Evolutionary conservation across 2,888 invertebrate species (phyloP).

Genomic region (Hemithea aestivaria): DNA sequence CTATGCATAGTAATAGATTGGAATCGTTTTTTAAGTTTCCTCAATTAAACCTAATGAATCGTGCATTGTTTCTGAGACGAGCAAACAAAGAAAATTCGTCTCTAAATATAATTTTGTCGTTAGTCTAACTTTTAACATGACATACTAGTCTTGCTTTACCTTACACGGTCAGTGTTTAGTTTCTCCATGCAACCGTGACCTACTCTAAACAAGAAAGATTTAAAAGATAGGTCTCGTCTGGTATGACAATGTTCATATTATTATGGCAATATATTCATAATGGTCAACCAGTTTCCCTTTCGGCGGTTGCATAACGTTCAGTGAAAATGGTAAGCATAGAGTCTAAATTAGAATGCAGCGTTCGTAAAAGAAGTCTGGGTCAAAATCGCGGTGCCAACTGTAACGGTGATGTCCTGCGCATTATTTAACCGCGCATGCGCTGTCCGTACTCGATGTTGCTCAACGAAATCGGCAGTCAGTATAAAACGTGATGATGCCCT

Average conservation of each 20-base stretch:
- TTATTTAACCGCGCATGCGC: conserved; percentile 47
- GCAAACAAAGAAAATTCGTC: no score
- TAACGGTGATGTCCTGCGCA: conserved; percentile 61
- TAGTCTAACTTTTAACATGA: no score
- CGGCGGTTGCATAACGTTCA: conserved; percentile 58
- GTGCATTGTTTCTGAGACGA: no score
- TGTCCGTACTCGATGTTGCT: conserved; percentile 48
- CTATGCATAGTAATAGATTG: conserved; percentile 10
- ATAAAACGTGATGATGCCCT: conserved; percentile 65
- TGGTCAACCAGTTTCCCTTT: conserved; percentile 37
- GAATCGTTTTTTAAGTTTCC: conserved; percentile 3
- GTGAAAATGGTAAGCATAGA: conserved; percentile 66
- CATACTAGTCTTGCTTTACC: no score
- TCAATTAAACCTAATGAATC: no score
- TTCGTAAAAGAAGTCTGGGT: conserved; percentile 62
- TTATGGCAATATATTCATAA: conserved; percentile 20
- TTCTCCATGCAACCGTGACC: conserved; percentile 35
- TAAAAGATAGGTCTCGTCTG: conserved; percentile 27
- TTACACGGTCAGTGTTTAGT: conserved; percentile 14
- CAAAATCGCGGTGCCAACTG: conserved; percentile 56
- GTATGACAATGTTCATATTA: conserved; percentile 16
- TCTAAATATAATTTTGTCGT: no score
- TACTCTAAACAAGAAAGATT: conserved; percentile 24
- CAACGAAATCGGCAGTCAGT: conserved; percentile 55
- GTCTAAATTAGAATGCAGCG: conserved; percentile 70